phyloP scores from a whole-genome alignment of 2,113 vertebrate species.

The Galemys pyrenaicus region DNA sequence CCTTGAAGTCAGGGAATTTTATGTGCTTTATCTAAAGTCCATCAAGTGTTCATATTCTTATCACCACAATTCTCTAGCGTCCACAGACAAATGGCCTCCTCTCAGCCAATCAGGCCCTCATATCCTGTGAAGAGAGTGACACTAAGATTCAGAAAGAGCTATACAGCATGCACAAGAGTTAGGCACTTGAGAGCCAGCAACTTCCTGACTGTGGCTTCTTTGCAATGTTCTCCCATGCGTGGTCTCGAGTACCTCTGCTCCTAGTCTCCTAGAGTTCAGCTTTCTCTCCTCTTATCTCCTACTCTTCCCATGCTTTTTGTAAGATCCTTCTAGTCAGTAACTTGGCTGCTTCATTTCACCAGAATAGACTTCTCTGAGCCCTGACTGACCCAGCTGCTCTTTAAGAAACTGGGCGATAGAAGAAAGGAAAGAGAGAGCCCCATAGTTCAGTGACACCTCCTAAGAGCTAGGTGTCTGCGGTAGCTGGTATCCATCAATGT shows the following conservation, averaged over 20 bases:
- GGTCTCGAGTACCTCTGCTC: background rate
- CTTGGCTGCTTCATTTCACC: background rate
- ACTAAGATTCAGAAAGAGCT: background rate
- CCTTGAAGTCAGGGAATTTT: background rate
- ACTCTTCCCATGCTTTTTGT: background rate
- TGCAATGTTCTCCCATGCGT: background rate
- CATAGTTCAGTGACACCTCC: background rate
- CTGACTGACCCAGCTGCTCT: background rate
- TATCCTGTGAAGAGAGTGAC: background rate
- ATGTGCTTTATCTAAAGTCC: background rate
- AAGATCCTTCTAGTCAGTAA: background rate
- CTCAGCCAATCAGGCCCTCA: background rate
- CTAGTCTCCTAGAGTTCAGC: background rate
- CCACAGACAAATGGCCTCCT: background rate
- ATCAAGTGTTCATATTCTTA: background rate
- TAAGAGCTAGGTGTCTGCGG: background rate
- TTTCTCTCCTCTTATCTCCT: background rate
- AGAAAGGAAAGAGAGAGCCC: background rate
- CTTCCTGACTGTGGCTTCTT: rapidly evolving
- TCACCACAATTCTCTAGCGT: background rate
- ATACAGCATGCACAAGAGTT: background rate
- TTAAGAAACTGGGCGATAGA: background rate
- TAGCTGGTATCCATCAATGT: background rate
- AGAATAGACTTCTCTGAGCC: background rate
- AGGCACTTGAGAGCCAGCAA: rapidly evolving